A percentile compares a stretch with the other conserved stretches of the same genome.
These are phyloP conservation scores for Eristalis tenax DNA, from an alignment of 2,888 invertebrate species.

Conservation along the genomic window DNA sequence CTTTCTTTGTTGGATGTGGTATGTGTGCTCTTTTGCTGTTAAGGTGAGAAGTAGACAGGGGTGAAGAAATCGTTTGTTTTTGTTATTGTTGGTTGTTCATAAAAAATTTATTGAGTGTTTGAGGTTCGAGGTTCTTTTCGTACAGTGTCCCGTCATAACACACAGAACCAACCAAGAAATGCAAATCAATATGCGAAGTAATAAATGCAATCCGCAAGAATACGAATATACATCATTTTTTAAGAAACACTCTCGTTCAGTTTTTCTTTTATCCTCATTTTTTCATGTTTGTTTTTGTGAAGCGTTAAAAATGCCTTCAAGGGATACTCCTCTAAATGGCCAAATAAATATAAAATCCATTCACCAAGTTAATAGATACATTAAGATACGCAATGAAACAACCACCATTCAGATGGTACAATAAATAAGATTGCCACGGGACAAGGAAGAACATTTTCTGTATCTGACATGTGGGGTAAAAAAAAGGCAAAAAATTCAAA, in stretches of 20 bases:
- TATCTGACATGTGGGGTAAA: background rate
- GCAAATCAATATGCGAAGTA: conserved; percentile 62
- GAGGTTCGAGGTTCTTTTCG: conserved; percentile 30
- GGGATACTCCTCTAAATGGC: conserved; percentile 35
- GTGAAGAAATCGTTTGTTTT: conserved; percentile 42
- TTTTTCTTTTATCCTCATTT: background rate
- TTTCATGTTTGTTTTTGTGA: background rate
- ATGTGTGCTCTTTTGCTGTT: background rate
- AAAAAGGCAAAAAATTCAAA: background rate
- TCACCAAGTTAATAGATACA: conserved; percentile 59
- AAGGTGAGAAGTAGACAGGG: background rate
- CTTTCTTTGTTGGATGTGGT: background rate
- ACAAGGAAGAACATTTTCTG: background rate
- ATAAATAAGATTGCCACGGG: background rate
- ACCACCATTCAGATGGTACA: conserved; percentile 1
- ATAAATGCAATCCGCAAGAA: conserved; percentile 46
- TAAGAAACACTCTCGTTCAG: background rate
- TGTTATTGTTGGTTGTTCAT: conserved; percentile 58
- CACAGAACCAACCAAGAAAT: conserved; percentile 33
- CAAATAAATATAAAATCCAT: conserved; percentile 36
- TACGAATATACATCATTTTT: background rate
- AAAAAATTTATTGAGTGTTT: conserved; percentile 56
- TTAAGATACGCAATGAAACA: conserved; percentile 29
- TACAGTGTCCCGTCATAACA: background rate
- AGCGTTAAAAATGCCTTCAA: conserved; percentile 20